Conservation (phyloP, 1,140 invertebrate species). For the Platorchestia sp. region DNA sequence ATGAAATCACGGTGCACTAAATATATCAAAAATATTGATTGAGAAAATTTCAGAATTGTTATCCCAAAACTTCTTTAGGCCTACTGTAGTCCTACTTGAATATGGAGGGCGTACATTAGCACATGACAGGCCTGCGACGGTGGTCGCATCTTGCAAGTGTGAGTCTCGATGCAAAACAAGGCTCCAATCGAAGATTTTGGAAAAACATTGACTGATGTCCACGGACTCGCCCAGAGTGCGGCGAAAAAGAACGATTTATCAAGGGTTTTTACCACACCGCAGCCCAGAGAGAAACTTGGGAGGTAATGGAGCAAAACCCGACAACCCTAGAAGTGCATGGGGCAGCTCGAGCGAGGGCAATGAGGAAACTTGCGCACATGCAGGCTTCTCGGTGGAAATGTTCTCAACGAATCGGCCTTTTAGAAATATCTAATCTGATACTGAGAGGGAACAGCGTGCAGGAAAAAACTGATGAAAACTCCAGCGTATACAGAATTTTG, state of each 20-base stretch:
- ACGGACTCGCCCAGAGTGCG: neutral
- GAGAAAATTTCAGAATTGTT: neutral
- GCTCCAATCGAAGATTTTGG: neutral
- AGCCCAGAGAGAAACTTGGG: neutral
- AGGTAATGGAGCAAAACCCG: conserved; percentile 45
- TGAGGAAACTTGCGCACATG: neutral
- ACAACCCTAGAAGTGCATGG: neutral
- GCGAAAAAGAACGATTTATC: conserved; percentile 10
- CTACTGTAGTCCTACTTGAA: neutral
- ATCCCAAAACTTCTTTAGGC: neutral
- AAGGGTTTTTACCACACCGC: conserved; percentile 2
- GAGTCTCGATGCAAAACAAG: neutral
- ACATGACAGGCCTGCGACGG: too few species aligned
- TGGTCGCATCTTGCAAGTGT: neutral
- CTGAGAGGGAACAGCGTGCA: neutral
- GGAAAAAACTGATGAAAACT: neutral
- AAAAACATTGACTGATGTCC: conserved; percentile 39
- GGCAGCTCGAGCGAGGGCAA: neutral
- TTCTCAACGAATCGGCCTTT: neutral
- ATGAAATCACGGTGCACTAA: neutral
- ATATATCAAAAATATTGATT: neutral
- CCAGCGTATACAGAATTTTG: neutral
- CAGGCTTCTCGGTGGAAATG: neutral
- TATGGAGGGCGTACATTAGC: neutral
- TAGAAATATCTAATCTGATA: neutral